Conservation (phyloP, 2,797 vertebrate species). For the Champsocephalus gunnari region DNA sequence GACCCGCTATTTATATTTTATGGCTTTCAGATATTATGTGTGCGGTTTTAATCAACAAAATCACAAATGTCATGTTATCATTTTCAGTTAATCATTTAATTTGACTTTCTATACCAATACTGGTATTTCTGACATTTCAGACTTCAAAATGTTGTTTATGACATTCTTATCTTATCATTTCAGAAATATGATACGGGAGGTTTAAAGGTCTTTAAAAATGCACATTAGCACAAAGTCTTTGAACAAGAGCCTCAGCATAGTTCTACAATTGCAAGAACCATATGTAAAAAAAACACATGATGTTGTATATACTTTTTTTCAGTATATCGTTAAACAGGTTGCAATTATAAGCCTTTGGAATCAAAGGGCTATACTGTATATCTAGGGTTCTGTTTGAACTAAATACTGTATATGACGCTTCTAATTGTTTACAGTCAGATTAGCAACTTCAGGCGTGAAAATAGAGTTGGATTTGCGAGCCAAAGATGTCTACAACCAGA, state of each 20-base stretch:
- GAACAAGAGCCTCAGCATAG: background rate
- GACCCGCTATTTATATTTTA: constrained; percentile 26
- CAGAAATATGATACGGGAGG: background rate
- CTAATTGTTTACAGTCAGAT: too few species aligned
- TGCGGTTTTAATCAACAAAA: background rate
- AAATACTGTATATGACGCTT: too few species aligned
- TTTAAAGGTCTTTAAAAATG: background rate
- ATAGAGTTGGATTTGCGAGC: too few species aligned
- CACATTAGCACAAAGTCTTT: background rate
- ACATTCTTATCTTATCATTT: background rate
- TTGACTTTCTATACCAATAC: background rate
- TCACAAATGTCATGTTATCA: background rate
- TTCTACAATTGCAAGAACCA: background rate
- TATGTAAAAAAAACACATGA: background rate
- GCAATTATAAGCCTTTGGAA: background rate
- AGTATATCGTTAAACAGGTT: background rate
- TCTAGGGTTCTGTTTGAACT: too few species aligned
- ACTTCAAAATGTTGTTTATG: background rate
- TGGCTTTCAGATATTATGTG: background rate
- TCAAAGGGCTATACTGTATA: too few species aligned
- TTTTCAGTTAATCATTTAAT: background rate
- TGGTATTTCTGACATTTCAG: too few species aligned
- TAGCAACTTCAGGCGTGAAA: too few species aligned
- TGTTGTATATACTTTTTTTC: background rate
- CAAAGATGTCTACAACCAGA: too few species aligned